phyloP scores from a whole-genome alignment of 2,888 invertebrate species.

The Brachycybe producta region DNA sequence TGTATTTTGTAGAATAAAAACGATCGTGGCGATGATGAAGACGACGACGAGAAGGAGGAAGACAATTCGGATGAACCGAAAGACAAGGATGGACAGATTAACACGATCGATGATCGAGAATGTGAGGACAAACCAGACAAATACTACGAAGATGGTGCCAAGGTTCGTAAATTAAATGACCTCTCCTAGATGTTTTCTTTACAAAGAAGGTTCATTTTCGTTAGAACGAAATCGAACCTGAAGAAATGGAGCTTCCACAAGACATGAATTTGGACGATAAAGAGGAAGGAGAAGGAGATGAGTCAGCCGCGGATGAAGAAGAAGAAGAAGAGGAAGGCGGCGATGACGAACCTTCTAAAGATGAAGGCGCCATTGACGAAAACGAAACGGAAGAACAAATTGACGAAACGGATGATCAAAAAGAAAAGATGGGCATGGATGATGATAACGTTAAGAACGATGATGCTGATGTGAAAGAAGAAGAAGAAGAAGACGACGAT shows the following conservation, averaged over 20 bases:
- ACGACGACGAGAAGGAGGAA: constrained; percentile 54
- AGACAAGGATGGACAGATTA: constrained; percentile 18
- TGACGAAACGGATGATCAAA: constrained; percentile 27
- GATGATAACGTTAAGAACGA: constrained; percentile 39
- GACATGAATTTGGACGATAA: constrained; percentile 67
- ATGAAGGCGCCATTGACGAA: too few species aligned
- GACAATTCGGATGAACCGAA: constrained; percentile 41
- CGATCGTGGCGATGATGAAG: constrained; percentile 22
- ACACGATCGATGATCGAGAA: constrained; percentile 22
- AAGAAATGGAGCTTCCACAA: constrained; percentile 76
- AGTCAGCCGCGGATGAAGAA: constrained; percentile 41
- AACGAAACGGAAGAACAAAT: constrained; percentile 29
- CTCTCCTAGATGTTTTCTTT: background rate
- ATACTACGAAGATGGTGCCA: constrained; percentile 41
- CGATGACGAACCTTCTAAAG: constrained; percentile 20
- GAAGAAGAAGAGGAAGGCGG: constrained; percentile 33
- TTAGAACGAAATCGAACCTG: constrained; percentile 46
- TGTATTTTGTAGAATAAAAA: background rate
- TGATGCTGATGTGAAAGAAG: constrained; percentile 32
- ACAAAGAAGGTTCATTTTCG: background rate
- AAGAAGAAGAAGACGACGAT: too few species aligned
- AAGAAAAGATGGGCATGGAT: constrained; percentile 24
- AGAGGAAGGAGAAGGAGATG: constrained; percentile 31
- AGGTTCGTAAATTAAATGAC: constrained; percentile 2
- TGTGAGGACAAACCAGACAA: constrained; percentile 46